phyloP scores from a whole-genome alignment of 1,140 invertebrate species.

The Brachionus rotundiformis region DNA sequence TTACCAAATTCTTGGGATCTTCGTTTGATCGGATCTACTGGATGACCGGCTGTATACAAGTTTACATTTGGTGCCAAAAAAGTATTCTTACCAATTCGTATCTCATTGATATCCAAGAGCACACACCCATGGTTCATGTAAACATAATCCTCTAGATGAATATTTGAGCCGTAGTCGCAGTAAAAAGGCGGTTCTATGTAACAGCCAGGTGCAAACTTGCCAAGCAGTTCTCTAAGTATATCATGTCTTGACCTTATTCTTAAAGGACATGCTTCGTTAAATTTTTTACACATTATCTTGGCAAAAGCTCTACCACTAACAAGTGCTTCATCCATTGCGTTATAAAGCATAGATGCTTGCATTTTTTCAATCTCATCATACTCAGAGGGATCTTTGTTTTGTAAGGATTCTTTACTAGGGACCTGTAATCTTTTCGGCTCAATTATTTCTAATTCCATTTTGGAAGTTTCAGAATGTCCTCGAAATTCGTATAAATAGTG shows the following conservation, averaged over 20 bases:
- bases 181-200: conserved; percentile 48
- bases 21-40: conserved; percentile 52
- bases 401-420: neutral
- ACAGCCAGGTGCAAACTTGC: neutral
- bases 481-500: neutral
- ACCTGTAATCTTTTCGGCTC: conserved; percentile 7
- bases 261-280: neutral
- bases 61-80: conserved; percentile 54
- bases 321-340: neutral
- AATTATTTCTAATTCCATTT: neutral
- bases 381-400: neutral
- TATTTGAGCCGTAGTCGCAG: conserved; percentile 45
- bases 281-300: neutral
- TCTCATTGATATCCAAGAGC: conserved; percentile 54
- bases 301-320: neutral
- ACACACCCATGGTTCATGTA: conserved; percentile 55
- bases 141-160: conserved; percentile 53
- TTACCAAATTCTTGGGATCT: conserved; percentile 1
- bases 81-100: conserved; percentile 54
- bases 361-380: conserved; percentile 44
- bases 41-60: conserved; percentile 54
- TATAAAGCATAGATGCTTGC: neutral
- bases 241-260: neutral
- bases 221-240: conserved; percentile 6
- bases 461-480: neutral